phyloP scores from a whole-genome alignment of 2,797 vertebrate genomes.

The Nyctibius grandis region DNA sequence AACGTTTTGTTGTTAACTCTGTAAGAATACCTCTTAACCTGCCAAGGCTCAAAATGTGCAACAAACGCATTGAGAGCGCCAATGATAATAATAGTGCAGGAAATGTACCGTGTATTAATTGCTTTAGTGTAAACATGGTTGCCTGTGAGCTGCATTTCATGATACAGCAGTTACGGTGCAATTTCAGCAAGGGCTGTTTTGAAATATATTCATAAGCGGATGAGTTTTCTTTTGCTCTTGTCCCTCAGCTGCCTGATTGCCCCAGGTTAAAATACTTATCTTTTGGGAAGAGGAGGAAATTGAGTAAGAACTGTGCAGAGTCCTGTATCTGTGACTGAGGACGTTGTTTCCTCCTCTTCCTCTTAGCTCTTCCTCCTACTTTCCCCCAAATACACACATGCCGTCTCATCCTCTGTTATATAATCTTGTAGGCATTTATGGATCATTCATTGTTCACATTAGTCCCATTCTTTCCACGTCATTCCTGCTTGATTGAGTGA shows the following conservation, averaged over 20 bases:
- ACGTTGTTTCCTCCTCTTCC: neutral
- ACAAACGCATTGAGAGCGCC: neutral
- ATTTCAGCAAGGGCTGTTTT: neutral
- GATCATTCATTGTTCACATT: conserved; percentile 17
- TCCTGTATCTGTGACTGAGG: neutral
- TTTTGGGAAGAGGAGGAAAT: neutral
- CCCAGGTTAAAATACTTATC: neutral
- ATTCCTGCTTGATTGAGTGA: neutral
- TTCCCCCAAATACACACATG: neutral
- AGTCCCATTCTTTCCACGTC: conserved; percentile 14
- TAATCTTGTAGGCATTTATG: conserved; percentile 33
- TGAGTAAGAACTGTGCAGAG: neutral
- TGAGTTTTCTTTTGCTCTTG: neutral
- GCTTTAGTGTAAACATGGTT: conserved; percentile 27
- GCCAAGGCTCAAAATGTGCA: neutral
- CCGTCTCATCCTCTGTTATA: neutral
- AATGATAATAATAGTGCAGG: conserved; percentile 14
- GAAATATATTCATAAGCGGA: neutral
- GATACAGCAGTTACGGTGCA: neutral
- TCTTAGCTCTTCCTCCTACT: neutral
- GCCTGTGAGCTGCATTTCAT: neutral
- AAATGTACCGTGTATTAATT: conserved; percentile 42
- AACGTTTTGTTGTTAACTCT: neutral
- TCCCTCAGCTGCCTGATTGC: neutral
- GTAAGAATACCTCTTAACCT: neutral